Evolutionary conservation across 2,888 invertebrate genomes (phyloP), one percentile per base, ranked within the genome.

Genomic region (Phortica okadai): DNA sequence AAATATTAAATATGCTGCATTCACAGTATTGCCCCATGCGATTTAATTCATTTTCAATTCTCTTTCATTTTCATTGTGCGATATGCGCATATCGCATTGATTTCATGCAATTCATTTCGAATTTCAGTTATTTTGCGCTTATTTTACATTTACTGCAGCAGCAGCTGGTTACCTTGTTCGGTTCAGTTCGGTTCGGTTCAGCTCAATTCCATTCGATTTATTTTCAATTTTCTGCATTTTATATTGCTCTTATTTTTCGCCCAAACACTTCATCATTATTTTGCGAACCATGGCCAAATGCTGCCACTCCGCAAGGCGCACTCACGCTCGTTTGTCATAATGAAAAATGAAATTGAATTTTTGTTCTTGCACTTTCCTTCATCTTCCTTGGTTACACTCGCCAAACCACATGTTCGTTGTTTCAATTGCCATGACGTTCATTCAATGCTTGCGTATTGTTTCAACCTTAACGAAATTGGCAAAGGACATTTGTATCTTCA

Each of bases 301-400:
- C 2, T 50, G 50, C 2, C 50, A 50, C 8, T 14, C 14, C 50
- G 14, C 50, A 50, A 54, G 7, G 25, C n/a, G 33, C 59, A 50
- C 14, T 41, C 59, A 41, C 70, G 56, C 80, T 79, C 80, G 82
- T 80, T 81, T 80, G 79, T 81, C 84, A 84, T 85, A 88, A 85
- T 87, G 86, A 85, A 88, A 89, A 89, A 87, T 86, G 81, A 87
- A 88, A 88, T 89, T 88, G 83, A 84, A 87, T 89, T 88, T 84
- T 83, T 83, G 79, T 42, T 8, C 70, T 62, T 72, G 45, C 42
- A 42, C 33, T 14, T 42, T 11, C 21, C n/a, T 6, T 59, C 21
- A 7, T 21, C 21, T 62, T 21, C 62, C 10, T 44, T 67, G 11
- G 25, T 44, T 25, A 14, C 70, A 10, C 50, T 45, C 7, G 41